Conservation (phyloP, 2,888 invertebrate genomes). For the Trichopria drosophilae region DNA sequence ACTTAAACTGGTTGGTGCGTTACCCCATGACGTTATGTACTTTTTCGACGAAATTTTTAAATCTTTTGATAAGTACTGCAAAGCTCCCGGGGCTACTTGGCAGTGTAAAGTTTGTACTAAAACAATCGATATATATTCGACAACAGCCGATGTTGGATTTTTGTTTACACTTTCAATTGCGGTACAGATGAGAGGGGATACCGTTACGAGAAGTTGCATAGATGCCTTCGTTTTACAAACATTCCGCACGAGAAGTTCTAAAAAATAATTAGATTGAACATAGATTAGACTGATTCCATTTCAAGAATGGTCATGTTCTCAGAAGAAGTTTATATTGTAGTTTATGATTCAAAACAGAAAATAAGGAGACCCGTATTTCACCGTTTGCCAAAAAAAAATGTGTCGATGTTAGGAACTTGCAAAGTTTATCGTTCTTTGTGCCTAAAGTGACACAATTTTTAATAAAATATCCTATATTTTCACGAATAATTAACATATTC, state of each 20-base stretch:
- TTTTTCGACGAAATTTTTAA: constrained; percentile 56
- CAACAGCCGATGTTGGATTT: constrained; percentile 37
- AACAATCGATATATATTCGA: constrained; percentile 47
- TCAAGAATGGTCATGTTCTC: too few relatives aligned
- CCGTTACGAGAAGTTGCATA: constrained; percentile 39
- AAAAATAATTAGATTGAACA: constrained; percentile 16
- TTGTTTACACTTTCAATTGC: constrained; percentile 58
- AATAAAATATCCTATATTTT: too few relatives aligned
- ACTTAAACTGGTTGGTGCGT: constrained; percentile 53
- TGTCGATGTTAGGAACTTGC: too few relatives aligned
- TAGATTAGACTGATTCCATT: neutral
- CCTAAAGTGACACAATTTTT: too few relatives aligned
- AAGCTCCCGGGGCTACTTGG: constrained; percentile 62
- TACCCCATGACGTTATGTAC: constrained; percentile 60
- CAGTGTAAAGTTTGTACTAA: constrained; percentile 65
- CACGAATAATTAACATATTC: too few relatives aligned
- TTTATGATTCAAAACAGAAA: too few relatives aligned
- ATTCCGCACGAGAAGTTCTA: constrained; percentile 30
- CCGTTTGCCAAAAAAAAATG: too few relatives aligned
- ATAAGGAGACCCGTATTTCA: too few relatives aligned
- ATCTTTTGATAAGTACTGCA: constrained; percentile 61
- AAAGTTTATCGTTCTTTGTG: too few relatives aligned
- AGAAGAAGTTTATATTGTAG: too few relatives aligned
- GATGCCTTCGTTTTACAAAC: too few relatives aligned
- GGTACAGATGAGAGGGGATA: constrained; percentile 46